Conservation (phyloP, 2,888 invertebrate species). For the Xestia xanthographa region DNA sequence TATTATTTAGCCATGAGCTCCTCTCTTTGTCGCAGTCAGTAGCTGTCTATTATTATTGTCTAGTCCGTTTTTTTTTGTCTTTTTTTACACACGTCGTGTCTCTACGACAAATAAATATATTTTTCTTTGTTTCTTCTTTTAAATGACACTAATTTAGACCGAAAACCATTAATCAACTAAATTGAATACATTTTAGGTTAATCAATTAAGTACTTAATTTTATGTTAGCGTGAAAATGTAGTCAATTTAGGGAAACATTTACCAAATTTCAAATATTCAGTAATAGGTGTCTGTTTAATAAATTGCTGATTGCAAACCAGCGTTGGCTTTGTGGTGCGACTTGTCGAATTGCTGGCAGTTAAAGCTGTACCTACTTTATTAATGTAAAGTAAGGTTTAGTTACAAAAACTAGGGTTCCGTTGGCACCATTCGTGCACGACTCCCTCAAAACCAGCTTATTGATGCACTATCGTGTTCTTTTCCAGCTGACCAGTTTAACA, state of each 20-base stretch:
- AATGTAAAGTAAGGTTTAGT: not conserved
- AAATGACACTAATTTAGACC: not conserved
- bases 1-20: too few relatives aligned
- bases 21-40: too few relatives aligned
- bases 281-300: conserved; percentile 37
- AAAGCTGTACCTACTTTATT: not conserved
- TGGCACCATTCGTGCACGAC: not conserved
- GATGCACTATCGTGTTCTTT: too few relatives aligned
- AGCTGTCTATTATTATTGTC: too few relatives aligned
- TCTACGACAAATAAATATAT: too few relatives aligned
- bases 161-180: not conserved
- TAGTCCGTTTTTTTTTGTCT: too few relatives aligned
- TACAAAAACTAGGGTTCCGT: not conserved
- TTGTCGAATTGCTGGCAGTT: conserved; percentile 12
- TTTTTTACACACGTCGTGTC: too few relatives aligned
- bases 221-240: not conserved
- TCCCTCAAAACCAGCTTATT: too few relatives aligned
- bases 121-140: too few relatives aligned
- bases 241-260: conserved; percentile 21
- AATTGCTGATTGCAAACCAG: conserved; percentile 38
- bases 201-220: not conserved
- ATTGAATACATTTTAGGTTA: not conserved
- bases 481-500: too few relatives aligned
- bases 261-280: conserved; percentile 21
- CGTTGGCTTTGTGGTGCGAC: conserved; percentile 18